Base-by-base conservation (phyloP, 1,140 invertebrate species). In the Drosophila tani region DNA sequence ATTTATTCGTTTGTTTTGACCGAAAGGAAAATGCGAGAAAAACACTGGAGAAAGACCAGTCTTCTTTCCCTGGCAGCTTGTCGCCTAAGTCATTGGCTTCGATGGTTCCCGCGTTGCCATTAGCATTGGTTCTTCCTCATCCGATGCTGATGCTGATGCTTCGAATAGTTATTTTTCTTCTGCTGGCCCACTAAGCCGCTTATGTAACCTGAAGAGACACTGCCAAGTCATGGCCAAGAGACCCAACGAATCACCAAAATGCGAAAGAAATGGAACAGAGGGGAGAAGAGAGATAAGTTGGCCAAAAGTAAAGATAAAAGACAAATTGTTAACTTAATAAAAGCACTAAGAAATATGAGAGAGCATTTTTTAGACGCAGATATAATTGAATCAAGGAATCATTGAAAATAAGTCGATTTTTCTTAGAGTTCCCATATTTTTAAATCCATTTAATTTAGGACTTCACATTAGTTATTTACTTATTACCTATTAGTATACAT, bases 51-150 rank as follows among this genome's bases (percentile, higher is more conserved):
- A 7, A 29, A 32, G 29, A 9, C 32, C 12, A n/a, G 45, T 7
- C 38, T 12, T 35, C 47, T 67, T 59, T 43, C 46, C 32, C 56
- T 57, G 38, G 46, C 62, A 65, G 81, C 77, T 82, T 77, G 76
- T 75, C 56, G 81, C 53, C 60, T 47, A 71, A 84, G 81, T 84
- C 81, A 62, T 84, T 80, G 38, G 76, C 21, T 24, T 2, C 21
- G 21, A 24, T 24, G 21, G 21, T 24, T 24, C 21, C 21, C 21
- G 21, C 21, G 21, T 27, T 29, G 46, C n/a, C 35, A 19, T n/a
- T 6, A 17, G 32, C 15, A 14, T 15, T 21, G 6, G 38, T 50
- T 77, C 27, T 38, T 49, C 6, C 4, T 41, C 43, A 19, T 15
- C 21, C 38, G 4, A 29, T 5, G 27, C 27, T 29, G 27, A 5